Base-by-base conservation (phyloP, 2,888 invertebrate species). In the Drosophila longiperda region DNA sequence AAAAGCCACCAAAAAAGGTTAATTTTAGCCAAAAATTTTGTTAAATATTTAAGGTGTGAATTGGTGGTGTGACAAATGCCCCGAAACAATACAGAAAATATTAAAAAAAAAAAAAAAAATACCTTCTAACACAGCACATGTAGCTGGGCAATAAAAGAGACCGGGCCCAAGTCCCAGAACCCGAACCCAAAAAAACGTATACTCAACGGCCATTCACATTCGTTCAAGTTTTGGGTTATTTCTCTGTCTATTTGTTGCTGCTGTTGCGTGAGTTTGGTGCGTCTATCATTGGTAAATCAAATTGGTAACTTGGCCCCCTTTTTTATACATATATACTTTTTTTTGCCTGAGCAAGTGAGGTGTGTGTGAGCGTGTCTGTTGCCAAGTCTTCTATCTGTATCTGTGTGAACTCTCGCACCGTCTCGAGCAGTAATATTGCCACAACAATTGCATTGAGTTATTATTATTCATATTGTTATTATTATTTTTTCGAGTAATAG, bases 211-310 rank as follows among this genome's bases (percentile, higher is more conserved):
- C 74, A 58, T 77, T 77, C 79, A 72, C 78, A 72, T 70, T 66
- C 63, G 57, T 40, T 66, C 36, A 66, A 62, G 62, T 45, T 80
- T 83, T 66, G 64, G 73, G 45, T 61, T 80, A 66, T 57, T 40
- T 66, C 48, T 55, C 38, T 40, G 33, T 15, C 34, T 36, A 29
- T 63, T 32, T 48, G 40, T 45, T 23, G 34, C 50, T 67, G 52
- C 33, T 66, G 74, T 87, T 84, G 83, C 87, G 83, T 84, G 83
- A 60, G 73, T 60, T 82, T 32, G 64, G 85, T 84, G 83, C 87
- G 83, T 84, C 78, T 83, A 83, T 84, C 80, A 80, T 57, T 55
- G 71, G 75, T 66, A 70, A 85, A 84, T 87, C 85, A 84, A 82
- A 80, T 87, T 80, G 80, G 78, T 67, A 52, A 67, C 80, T 78